These are phyloP conservation scores for Hesperophylax magnus DNA, from an alignment of 1,140 invertebrate species.

Conservation along the genomic window DNA sequence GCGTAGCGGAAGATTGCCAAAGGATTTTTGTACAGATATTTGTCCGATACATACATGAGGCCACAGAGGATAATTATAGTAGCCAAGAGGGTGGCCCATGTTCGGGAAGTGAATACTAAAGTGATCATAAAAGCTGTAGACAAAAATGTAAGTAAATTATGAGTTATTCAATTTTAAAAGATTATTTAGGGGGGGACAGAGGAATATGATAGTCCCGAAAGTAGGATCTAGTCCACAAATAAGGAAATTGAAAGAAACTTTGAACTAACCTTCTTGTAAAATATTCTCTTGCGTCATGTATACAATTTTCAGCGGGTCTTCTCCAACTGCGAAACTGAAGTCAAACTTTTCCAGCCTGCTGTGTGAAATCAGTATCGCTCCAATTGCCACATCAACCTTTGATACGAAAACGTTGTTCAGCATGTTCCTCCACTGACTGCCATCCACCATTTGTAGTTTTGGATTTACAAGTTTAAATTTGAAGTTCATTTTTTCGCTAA, in stretches of 20 bases:
- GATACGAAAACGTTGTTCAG: constrained; percentile 33
- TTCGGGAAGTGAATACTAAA: neutral
- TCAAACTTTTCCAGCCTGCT: constrained; percentile 26
- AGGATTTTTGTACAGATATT: neutral
- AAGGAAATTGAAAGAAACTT: neutral
- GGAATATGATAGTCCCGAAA: neutral
- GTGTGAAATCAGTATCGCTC: constrained; percentile 34
- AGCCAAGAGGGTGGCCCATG: neutral
- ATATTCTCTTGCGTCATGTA: constrained; percentile 23
- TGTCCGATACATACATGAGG: neutral
- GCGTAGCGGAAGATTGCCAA: neutral
- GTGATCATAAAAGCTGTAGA: neutral
- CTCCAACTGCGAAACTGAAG: constrained; percentile 23
- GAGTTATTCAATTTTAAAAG: neutral
- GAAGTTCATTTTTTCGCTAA: constrained; percentile 45
- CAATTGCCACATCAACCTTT: constrained; percentile 44
- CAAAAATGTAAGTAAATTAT: neutral
- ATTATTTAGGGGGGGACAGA: neutral
- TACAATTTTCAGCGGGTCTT: constrained; percentile 44
- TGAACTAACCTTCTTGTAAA: constrained; percentile 21
- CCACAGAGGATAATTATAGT: neutral
- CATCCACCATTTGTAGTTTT: neutral
- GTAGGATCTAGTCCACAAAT: neutral
- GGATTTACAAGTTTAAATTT: constrained; percentile 26
- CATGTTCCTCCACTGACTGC: constrained; percentile 38